Evolutionary conservation across 2,113 vertebrate genomes (phyloP).

Genomic region (Numenius arquata): DNA sequence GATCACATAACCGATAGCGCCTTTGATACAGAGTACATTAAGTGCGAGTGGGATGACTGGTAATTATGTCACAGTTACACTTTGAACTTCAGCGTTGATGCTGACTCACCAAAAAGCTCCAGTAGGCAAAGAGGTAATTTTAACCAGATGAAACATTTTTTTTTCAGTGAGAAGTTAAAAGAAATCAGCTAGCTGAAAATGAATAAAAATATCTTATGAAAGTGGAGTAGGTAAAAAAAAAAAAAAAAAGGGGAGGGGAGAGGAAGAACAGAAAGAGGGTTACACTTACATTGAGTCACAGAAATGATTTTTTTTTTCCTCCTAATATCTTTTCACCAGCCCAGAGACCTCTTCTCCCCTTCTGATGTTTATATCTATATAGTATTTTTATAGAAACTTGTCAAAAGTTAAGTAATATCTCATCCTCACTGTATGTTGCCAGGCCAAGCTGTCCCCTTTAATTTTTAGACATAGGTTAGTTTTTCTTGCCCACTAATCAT

Average conservation of each 20-base stretch:
- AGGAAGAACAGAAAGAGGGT: background rate
- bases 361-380: background rate
- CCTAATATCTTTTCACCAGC: background rate
- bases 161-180: background rate
- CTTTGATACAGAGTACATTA: background rate
- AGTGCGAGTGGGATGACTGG: background rate
- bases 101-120: background rate
- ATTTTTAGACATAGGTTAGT: background rate
- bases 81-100: background rate
- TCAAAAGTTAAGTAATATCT: background rate
- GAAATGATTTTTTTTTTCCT: background rate
- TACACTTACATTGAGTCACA: background rate
- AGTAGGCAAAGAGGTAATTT: background rate
- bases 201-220: background rate
- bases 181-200: background rate
- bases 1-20: background rate
- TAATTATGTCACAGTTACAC: background rate
- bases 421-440: background rate
- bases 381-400: background rate
- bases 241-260: accelerated
- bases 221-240: background rate
- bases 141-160: background rate
- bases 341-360: background rate
- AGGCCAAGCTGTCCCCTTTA: background rate
- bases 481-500: background rate